Conservation (phyloP, 2,797 vertebrate genomes). For the Mycteria americana region DNA sequence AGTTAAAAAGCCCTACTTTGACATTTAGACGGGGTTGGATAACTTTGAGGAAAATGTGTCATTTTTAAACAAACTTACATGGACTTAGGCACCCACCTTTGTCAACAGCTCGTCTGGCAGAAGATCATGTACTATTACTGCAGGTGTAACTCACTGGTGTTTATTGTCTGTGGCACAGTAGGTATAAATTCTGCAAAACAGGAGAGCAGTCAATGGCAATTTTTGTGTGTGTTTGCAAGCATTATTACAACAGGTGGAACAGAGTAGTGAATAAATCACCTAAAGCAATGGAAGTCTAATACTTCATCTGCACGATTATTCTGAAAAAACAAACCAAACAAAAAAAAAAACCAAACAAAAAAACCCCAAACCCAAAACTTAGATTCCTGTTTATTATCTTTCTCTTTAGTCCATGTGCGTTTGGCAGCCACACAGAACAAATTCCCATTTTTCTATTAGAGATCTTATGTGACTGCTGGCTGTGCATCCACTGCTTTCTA, state of each 20-base stretch:
- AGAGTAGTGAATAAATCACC: background rate
- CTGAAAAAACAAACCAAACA: too few species aligned
- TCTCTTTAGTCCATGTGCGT: rapidly evolving
- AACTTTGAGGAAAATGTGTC: background rate
- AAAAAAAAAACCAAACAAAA: background rate
- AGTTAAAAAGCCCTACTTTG: background rate
- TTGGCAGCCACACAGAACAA: background rate
- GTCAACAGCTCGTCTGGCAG: background rate
- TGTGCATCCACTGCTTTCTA: background rate
- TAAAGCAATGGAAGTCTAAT: background rate
- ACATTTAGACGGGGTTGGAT: background rate
- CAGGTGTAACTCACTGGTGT: background rate
- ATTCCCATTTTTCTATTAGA: rapidly evolving
- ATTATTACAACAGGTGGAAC: background rate
- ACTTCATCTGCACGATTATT: background rate
- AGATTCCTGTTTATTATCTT: background rate
- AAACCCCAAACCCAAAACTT: background rate
- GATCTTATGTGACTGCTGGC: background rate
- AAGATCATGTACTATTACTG: background rate
- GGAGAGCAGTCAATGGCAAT: background rate
- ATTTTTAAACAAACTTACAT: background rate
- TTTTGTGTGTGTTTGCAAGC: background rate
- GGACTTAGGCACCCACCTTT: background rate
- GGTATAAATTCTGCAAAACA: background rate
- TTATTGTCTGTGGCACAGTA: background rate